Evolutionary conservation across 2,113 vertebrate species (phyloP), one percentile per base, ranked within the genome.

Genomic region (Prunella himalayana): DNA sequence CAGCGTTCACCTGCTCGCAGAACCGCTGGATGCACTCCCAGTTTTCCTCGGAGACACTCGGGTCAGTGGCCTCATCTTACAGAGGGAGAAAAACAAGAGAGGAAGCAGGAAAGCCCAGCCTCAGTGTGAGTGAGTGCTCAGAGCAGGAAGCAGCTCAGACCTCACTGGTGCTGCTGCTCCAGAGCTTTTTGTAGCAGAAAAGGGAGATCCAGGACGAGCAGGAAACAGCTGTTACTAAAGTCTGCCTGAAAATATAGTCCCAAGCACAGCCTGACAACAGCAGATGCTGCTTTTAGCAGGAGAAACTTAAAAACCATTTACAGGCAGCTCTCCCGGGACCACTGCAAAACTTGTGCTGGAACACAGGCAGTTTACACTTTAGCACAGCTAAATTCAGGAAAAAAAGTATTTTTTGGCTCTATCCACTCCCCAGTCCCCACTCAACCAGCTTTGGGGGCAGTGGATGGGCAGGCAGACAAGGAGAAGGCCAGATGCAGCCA

Each of bases 1-100:
- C 97, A 2, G 97, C 77, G 54, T 99, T 99, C 92, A 99, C 98
- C 49, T 97, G 98, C 64, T 98, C 97, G 53, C 98, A 99, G 97
- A 99, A 99, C 64, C 69, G 96, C 97, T 99, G 98, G 92, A 99
- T 98, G 69, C 96, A 98, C 65, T 98, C 98, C 99, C 99, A 99
- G 87, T 98, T 98, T 68, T 99, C 98, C 59, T 97, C 98, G 0
- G 93, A 16, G 88, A 96, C 78, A 21, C 97, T 97, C 10, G 99
- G 98, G 80, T 99, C 98, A 16, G 99, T 99, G 88, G 98, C 99
- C 94, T 98, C 97, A 91, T 98, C 99, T 99, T 97, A 14, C 68
- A 94, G 56, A 90, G 78, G 45, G 11, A 51, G 28, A 22, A 30
- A 60, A 57, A 42, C 5, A 47, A 56, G 22, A 44, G 37, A 44